Base-by-base conservation (phyloP, 2,797 vertebrate species). In the Amazona ochrocephala region DNA sequence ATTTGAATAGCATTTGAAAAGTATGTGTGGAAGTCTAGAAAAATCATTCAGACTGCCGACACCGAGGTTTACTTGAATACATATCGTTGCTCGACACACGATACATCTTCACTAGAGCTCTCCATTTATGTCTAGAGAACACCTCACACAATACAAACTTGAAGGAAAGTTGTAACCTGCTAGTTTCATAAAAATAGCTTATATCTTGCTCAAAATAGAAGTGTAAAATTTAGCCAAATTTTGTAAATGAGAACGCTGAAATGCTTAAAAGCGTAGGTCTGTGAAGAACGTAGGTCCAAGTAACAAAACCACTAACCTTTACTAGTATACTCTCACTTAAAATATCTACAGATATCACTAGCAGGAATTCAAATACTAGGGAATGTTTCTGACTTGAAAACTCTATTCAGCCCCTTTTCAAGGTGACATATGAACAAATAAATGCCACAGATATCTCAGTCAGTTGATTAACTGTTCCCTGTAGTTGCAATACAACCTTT, bases 1-100 rank as follows among this genome's bases (percentile, higher is more conserved):
- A 70, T 84, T 92, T 84, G 74, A 96, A 77, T 3, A 60, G 12
- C 85, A 89, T 85, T 84, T 96, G 71, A 94, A 95, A 96, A 94
- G 87, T 62, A 70, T 2, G 7, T 13, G 16, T 47, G 45, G 12
- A 76, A 85, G 41, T 54, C 21, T 18, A n/a, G 30, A 64, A 91
- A 78, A 81, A 16, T 5, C 14, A 77, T 94, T 45, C 85, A 91
- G 50, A 87, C 29, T 82, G 41, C 64, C 42, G 18, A 58, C 48
- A 18, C 23, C 45, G 23, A 58, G 90, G 48, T 67, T 83, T 76
- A 88, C n/a, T 72, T 66, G 68, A 83, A 94, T 87, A 71, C 11
- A 32, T n/a, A 58, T 58, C 23, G 68, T 62, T 86, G 68, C 67
- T n/a, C 87, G 37, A 37, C n/a, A 48, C 20, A 72, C 44, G 10